These are phyloP conservation scores for Aelia acuminata DNA, from an alignment of 2,888 invertebrate genomes.

Conservation along the genomic window DNA sequence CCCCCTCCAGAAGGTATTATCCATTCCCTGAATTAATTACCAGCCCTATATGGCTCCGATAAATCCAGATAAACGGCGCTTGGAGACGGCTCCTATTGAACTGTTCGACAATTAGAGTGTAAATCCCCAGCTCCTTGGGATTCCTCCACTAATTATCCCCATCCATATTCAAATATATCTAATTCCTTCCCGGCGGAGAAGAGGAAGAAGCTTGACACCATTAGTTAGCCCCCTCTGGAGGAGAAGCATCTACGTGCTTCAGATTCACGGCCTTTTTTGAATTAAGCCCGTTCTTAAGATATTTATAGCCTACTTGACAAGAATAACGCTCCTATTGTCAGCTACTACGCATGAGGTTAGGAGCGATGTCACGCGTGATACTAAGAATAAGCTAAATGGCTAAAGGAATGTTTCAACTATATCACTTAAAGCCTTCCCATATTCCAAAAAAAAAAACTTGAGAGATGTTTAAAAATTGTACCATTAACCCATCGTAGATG, in stretches of 20 bases:
- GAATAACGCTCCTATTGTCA: constrained; percentile 17
- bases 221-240: background rate
- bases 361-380: background rate
- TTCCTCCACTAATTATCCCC: constrained; percentile 41
- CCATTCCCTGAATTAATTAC: constrained; percentile 41
- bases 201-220: background rate
- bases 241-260: constrained; percentile 42
- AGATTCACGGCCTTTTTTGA: constrained; percentile 13
- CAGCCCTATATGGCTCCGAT: constrained; percentile 29
- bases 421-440: no score
- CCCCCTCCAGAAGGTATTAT: constrained; percentile 34
- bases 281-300: background rate
- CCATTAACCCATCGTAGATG: no score
- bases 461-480: no score
- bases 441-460: no score
- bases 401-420: background rate
- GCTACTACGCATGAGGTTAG: background rate
- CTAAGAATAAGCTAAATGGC: background rate
- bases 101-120: constrained; percentile 32
- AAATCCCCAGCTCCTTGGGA: constrained; percentile 13
- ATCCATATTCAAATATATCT: constrained; percentile 50
- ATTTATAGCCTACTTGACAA: constrained; percentile 10
- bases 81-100: constrained; percentile 8
- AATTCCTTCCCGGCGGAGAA: constrained; percentile 15
- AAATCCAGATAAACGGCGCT: constrained; percentile 34